phyloP scores from a whole-genome alignment of 2,113 vertebrate genomes.

The Fregetta grallaria region DNA sequence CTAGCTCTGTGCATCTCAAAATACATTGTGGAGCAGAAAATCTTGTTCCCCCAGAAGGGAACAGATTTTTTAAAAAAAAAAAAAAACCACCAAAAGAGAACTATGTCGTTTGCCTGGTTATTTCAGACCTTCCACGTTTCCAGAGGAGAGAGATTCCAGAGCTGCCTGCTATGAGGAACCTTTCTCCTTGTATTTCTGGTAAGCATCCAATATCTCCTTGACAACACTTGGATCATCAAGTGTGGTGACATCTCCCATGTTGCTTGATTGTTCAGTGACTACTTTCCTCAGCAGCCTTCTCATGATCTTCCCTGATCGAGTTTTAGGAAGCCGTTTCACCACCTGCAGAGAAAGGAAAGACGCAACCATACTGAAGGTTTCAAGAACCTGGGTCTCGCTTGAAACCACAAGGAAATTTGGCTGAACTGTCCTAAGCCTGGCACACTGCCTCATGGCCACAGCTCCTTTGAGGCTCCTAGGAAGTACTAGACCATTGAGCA shows the following conservation, averaged over 20 bases:
- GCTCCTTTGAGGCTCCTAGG: not conserved
- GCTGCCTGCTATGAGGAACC: not conserved
- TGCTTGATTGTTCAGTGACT: constrained; percentile 56
- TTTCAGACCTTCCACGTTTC: not conserved
- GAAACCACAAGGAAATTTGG: not conserved
- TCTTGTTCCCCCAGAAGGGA: not conserved
- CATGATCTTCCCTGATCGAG: constrained; percentile 93
- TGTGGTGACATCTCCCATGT: constrained; percentile 86
- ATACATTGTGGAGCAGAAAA: not conserved
- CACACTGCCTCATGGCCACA: not conserved
- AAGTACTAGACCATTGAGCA: not conserved
- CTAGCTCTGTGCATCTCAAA: not conserved
- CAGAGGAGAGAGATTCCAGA: not conserved
- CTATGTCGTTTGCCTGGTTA: not conserved
- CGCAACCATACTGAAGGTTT: rapidly evolving
- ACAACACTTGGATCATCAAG: constrained; percentile 87
- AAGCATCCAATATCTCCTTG: constrained; percentile 78
- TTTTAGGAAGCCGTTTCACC: constrained; percentile 91
- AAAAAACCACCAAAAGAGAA: not conserved
- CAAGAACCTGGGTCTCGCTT: not conserved
- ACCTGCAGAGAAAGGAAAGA: constrained; percentile 69
- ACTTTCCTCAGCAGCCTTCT: constrained; percentile 87
- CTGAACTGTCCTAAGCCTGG: not conserved
- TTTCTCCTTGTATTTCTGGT: constrained; percentile 70
- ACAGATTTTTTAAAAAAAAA: not conserved